Evolutionary conservation across 1,140 invertebrate species (phyloP), one percentile per base, ranked within the genome.

Genomic region (Lithobius niger): DNA sequence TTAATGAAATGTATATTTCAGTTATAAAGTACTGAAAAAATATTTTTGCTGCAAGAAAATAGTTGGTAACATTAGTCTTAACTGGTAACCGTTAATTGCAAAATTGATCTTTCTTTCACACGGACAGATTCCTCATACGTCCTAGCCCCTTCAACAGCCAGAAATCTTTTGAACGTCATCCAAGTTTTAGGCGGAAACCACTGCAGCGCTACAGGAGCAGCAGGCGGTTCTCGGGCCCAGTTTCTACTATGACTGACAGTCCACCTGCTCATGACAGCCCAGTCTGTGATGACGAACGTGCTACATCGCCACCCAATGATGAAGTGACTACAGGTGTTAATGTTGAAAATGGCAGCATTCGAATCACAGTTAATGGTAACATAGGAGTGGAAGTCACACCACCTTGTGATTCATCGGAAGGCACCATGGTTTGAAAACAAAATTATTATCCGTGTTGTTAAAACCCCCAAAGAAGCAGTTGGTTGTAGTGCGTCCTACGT

Each of bases 121-220:
- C n/a, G n/a, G n/a, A n/a, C 69, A 86, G 84, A 64, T 93, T 90
- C 58, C 71, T 92, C 59, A 86, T 94, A 6, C 76, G 88, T 1
- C 89, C 89, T 0, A 90, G 86, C 62, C 88, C 89, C 3, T 92
- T 93, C 65, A 90, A 87, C 24, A 88, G 88, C 3, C 88, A 92
- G 68, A 94, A 93, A 71, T 91, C 88, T 1, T 94, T 93, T 69
- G 88, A 91, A 64, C 74, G 87, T 1, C 88, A 91, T 71, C 54
- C 54, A n/a, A 52, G 44, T n/a, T 55, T 55, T 42, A 22, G 54
- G 10, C 54, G 54, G 18, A 48, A 40, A 31, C 22, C 54, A 3
- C 18, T 55, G 22, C 13, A 27, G 10, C 22, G 48, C 3, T 6
- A 26, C 27, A 26, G 13, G 10, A 26, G 48, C 27, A 26, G 22